phyloP scores from a whole-genome alignment of 1,140 invertebrate species.

The Lutraria rhynchaena region DNA sequence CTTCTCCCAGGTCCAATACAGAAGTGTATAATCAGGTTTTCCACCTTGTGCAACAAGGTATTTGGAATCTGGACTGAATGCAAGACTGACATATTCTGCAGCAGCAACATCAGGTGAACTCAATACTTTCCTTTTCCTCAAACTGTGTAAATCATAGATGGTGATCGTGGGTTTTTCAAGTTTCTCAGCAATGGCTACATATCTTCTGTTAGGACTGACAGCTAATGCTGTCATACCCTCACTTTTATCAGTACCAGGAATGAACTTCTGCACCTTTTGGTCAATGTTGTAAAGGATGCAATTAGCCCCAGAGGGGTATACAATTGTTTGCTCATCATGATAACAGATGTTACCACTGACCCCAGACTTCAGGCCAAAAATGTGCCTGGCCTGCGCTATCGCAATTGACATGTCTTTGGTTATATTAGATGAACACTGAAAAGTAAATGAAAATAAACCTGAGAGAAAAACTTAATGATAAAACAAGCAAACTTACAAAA shows the following conservation, averaged over 20 bases:
- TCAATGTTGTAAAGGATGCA: constrained; percentile 83
- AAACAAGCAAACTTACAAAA: too few species aligned
- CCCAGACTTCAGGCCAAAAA: constrained; percentile 81
- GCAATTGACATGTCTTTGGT: constrained; percentile 79
- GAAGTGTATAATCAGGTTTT: constrained; percentile 90
- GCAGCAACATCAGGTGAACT: constrained; percentile 78
- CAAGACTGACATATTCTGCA: constrained; percentile 87
- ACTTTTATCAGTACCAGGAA: constrained; percentile 81
- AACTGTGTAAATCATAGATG: constrained; percentile 83
- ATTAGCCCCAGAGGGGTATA: constrained; percentile 82
- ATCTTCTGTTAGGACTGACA: constrained; percentile 82
- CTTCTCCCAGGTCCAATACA: constrained; percentile 93
- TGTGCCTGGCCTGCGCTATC: constrained; percentile 79
- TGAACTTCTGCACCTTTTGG: constrained; percentile 83
- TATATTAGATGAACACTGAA: constrained; percentile 3
- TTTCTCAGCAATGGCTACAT: constrained; percentile 82
- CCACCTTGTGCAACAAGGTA: constrained; percentile 90
- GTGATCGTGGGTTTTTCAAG: constrained; percentile 82
- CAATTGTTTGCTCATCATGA: constrained; percentile 82
- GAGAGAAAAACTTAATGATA: not conserved
- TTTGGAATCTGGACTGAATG: constrained; percentile 91
- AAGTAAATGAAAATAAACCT: constrained; percentile 82
- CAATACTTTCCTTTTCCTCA: constrained; percentile 82
- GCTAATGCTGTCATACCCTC: constrained; percentile 81
- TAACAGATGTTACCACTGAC: constrained; percentile 80